These are phyloP conservation scores for Nycticebus coucang DNA, from an alignment of 2,113 vertebrate species.

Conservation along the genomic window DNA sequence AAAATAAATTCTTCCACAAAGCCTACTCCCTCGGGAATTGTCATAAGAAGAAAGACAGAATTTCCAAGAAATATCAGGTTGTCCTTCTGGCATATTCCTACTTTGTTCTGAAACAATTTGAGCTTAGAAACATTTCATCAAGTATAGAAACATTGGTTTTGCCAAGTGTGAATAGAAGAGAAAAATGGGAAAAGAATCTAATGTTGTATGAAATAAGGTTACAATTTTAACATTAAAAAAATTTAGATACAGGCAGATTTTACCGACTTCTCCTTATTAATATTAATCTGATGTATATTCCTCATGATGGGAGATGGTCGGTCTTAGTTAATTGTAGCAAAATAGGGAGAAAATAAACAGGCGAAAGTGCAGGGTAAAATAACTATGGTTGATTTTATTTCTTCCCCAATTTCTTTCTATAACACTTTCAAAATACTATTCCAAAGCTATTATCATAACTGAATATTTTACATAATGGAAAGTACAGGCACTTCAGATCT, in stretches of 20 bases:
- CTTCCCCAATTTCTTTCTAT: constrained; percentile 75
- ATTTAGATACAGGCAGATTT: constrained; percentile 64
- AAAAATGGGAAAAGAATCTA: constrained; percentile 55
- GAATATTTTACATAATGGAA: constrained; percentile 84
- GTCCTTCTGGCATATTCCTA: constrained; percentile 78
- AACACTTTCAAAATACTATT: constrained; percentile 80
- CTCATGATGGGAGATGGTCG: not conserved
- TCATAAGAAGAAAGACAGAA: constrained; percentile 83
- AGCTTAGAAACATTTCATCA: constrained; percentile 83
- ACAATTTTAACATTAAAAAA: constrained; percentile 76
- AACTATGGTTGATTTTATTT: constrained; percentile 73
- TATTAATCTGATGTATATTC: constrained; percentile 65
- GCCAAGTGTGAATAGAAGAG: constrained; percentile 78
- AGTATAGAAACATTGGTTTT: constrained; percentile 78
- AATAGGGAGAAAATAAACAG: constrained; percentile 80
- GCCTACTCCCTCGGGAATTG: constrained; percentile 80
- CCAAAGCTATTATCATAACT: constrained; percentile 83
- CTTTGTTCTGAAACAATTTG: constrained; percentile 85
- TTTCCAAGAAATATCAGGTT: constrained; percentile 83
- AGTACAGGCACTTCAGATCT: constrained; percentile 82
- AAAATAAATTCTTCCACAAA: constrained; percentile 85
- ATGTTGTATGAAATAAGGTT: constrained; percentile 66
- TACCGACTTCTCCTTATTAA: constrained; percentile 73
- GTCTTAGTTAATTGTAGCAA: constrained; percentile 74
- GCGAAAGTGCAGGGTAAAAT: constrained; percentile 72